phyloP scores from a whole-genome alignment of 2,113 vertebrate species.

The Amphilophus citrinellus region DNA sequence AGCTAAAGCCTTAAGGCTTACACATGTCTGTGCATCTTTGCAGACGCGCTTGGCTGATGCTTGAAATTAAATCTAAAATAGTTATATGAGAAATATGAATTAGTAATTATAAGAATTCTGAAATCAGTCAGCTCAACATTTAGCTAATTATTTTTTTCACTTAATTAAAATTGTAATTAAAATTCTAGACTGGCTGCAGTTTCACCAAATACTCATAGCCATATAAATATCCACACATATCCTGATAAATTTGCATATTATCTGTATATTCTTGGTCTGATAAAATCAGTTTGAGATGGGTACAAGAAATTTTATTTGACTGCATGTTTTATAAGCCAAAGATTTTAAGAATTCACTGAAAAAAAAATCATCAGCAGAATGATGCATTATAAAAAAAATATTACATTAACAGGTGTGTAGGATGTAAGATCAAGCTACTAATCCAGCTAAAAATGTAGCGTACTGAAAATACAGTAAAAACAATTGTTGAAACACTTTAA shows the following conservation, averaged over 20 bases:
- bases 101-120: background rate
- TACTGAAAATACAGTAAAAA: background rate
- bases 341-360: background rate
- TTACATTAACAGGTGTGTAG: background rate
- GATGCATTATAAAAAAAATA: background rate
- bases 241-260: background rate
- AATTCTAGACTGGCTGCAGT: background rate
- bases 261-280: background rate
- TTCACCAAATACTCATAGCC: background rate
- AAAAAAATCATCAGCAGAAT: background rate
- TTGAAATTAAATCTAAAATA: fast-evolving
- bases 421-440: background rate
- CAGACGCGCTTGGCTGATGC: background rate
- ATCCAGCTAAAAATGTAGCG: background rate
- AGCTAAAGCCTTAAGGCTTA: background rate
- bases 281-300: background rate
- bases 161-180: background rate
- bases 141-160: background rate
- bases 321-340: background rate
- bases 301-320: background rate
- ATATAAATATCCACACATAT: background rate
- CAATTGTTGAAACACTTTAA: background rate
- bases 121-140: background rate
- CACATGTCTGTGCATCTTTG: background rate
- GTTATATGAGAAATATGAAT: background rate